Conservation (phyloP, 2,888 invertebrate species). For the Neocrepidodera transversa region DNA sequence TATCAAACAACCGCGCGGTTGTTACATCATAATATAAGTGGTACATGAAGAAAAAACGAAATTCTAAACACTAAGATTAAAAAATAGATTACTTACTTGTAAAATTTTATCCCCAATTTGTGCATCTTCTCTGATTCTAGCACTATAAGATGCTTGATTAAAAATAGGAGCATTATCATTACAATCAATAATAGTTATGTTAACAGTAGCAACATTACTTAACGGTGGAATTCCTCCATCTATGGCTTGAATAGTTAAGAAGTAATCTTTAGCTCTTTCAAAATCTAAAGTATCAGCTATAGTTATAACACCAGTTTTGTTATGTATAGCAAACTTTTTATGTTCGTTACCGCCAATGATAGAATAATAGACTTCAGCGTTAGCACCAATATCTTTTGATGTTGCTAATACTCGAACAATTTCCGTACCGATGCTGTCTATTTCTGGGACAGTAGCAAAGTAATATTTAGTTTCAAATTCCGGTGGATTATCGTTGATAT, state of each 20-base stretch:
- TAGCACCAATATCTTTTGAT: slow-evolving; percentile 89
- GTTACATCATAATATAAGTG: too few relatives aligned
- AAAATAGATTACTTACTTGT: slow-evolving; percentile 63
- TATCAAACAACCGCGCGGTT: too few relatives aligned
- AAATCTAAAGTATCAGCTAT: slow-evolving; percentile 85
- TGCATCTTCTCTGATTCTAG: slow-evolving; percentile 82
- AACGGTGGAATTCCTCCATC: slow-evolving; percentile 90
- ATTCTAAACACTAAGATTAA: too few relatives aligned
- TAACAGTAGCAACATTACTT: slow-evolving; percentile 85
- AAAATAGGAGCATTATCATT: slow-evolving; percentile 90
- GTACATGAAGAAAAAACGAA: too few relatives aligned
- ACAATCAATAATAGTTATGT: slow-evolving; percentile 83
- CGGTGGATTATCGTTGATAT: slow-evolving; percentile 96
- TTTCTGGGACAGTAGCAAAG: slow-evolving; percentile 78
- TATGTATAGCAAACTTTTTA: slow-evolving; percentile 71
- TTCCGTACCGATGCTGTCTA: slow-evolving; percentile 78
- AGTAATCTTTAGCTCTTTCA: slow-evolving; percentile 85
- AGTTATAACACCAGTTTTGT: slow-evolving; percentile 75
- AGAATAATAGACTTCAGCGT: slow-evolving; percentile 89
- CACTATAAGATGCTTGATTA: slow-evolving; percentile 76
- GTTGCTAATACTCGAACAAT: slow-evolving; percentile 88
- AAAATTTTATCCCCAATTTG: slow-evolving; percentile 74
- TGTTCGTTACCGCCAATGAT: slow-evolving; percentile 90
- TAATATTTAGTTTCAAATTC: slow-evolving; percentile 88
- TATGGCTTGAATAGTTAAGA: slow-evolving; percentile 86